Conservation (phyloP, 2,113 vertebrate genomes). For the Hipposideros armiger region DNA sequence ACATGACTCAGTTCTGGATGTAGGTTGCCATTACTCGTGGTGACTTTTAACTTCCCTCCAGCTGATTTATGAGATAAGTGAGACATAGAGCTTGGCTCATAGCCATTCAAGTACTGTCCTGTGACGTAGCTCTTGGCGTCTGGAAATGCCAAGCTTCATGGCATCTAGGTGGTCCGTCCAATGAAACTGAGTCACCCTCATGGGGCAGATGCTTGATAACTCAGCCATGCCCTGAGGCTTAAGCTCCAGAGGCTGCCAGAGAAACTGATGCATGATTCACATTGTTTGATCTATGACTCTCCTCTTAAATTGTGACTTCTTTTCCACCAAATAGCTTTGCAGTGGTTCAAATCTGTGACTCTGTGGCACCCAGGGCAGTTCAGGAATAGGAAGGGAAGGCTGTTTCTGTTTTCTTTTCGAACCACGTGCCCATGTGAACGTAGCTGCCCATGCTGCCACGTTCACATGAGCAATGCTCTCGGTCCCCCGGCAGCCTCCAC, state of each 20-base stretch:
- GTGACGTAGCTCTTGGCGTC: background rate
- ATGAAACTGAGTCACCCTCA: slow-evolving; percentile 26
- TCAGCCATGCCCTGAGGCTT: background rate
- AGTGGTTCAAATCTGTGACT: slow-evolving; percentile 5
- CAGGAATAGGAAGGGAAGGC: background rate
- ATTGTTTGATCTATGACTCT: background rate
- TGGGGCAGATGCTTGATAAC: background rate
- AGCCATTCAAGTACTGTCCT: background rate
- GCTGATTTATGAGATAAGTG: background rate
- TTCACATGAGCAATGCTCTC: background rate
- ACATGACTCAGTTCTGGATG: background rate
- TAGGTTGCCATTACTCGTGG: background rate
- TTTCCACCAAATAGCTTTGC: background rate
- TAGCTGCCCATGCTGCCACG: accelerated
- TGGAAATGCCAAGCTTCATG: background rate
- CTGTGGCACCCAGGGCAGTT: background rate
- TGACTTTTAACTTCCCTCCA: slow-evolving; percentile 23
- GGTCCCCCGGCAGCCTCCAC: background rate
- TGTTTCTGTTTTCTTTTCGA: slow-evolving; percentile 30
- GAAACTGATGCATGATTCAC: slow-evolving; percentile 39
- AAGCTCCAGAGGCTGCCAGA: background rate
- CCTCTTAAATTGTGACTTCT: slow-evolving; percentile 40
- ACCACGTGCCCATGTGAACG: background rate
- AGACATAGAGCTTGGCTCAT: background rate
- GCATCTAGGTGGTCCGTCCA: background rate